A percentile compares a stretch with the other conserved stretches of the same genome.
phyloP scores from a whole-genome alignment of 1,140 invertebrate genomes.

The Mamestra configurata region DNA sequence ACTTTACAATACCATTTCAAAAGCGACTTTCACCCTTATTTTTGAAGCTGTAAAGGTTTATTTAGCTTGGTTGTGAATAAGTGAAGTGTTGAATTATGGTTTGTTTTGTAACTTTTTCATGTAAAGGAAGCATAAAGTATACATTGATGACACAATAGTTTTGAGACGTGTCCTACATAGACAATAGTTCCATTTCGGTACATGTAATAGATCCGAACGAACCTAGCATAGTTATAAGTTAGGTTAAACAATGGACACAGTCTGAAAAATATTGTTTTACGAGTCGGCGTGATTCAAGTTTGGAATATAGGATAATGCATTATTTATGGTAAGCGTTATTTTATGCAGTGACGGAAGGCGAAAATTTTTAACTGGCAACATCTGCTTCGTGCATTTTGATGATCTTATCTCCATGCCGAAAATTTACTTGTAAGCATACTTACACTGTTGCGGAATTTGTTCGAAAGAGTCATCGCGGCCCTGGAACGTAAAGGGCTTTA shows the following conservation, averaged over 20 bases:
- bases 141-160: conserved; percentile 51
- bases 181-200: conserved; percentile 40
- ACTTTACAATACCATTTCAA: neutral
- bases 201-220: conserved; percentile 38
- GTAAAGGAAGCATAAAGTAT: conserved; percentile 43
- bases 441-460: too few species aligned
- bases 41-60: neutral
- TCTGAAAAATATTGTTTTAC: conserved; percentile 38
- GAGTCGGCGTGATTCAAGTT: conserved; percentile 36
- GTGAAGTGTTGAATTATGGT: neutral
- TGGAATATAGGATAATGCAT: neutral
- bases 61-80: neutral
- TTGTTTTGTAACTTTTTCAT: conserved; percentile 47
- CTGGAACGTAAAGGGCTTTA: too few species aligned
- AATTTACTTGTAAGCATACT: too few species aligned
- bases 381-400: neutral
- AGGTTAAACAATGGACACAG: conserved; percentile 25
- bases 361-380: neutral
- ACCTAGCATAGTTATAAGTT: conserved; percentile 11
- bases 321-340: conserved; percentile 2
- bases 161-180: conserved; percentile 26
- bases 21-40: conserved; percentile 1
- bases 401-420: neutral
- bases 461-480: too few species aligned
- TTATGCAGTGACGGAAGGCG: neutral